Evolutionary conservation across 2,113 vertebrate genomes (phyloP).

Genomic region (Dicerorhinus sumatrensis): DNA sequence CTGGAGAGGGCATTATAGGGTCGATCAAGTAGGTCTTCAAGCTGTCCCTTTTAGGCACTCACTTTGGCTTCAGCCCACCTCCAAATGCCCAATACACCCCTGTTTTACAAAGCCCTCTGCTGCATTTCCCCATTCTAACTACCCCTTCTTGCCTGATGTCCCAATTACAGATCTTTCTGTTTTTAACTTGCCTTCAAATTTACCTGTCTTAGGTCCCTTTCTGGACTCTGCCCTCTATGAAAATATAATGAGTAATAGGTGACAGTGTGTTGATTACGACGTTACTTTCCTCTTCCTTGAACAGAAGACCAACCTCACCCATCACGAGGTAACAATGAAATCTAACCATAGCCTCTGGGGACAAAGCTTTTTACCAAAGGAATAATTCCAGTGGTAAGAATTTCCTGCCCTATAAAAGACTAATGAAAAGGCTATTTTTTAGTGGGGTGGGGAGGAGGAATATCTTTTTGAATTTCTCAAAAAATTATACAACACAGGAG

Average conservation of each 20-base stretch:
- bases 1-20: neutral
- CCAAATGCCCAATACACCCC: neutral
- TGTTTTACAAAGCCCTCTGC: neutral
- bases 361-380: neutral
- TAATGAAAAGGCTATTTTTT: neutral
- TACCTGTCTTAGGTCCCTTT: neutral
- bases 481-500: neutral
- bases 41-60: neutral
- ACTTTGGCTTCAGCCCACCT: neutral
- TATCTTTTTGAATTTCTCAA: conserved; percentile 10
- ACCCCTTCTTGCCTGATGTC: neutral
- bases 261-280: neutral
- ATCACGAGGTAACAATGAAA: neutral
- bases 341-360: neutral
- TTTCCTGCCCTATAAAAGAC: neutral
- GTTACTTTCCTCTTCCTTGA: neutral
- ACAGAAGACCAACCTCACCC: neutral
- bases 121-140: neutral
- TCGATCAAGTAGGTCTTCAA: neutral
- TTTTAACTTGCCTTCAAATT: neutral
- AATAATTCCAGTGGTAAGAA: neutral
- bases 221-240: neutral
- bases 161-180: neutral
- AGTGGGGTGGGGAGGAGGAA: neutral
- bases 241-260: neutral